Base-by-base conservation (phyloP, 2,113 vertebrate species). In the Cololabis saira region DNA sequence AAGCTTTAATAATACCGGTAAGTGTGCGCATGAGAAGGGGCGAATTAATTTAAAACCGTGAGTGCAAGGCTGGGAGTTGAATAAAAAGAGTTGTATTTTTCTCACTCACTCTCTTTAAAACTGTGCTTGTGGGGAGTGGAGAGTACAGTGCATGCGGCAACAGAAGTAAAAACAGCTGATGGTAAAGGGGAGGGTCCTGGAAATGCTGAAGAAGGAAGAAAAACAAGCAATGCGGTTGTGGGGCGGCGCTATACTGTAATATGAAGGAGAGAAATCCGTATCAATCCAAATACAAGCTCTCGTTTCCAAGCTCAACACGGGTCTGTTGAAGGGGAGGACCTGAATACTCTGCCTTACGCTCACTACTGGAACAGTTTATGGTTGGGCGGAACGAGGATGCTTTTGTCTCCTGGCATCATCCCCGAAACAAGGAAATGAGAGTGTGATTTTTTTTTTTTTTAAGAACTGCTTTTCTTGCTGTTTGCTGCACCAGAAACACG, bases 361-460 rank as follows among this genome's bases (percentile, higher is more conserved):
- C 40, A 12, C 4, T 9, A 4, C 19, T 1, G 30, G 43, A 62
- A 57, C 24, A 8, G 40, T 30, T 44, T 12, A 14, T 18, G 41
- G 11, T 56, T 55, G 21, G 6, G 45, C 57, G 2, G 17, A 14
- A 9, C 65, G 57, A 79, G 63, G 82, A 90, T 86, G 89, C 50
- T 33, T 24, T 43, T 59, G 65, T 47, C 2, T 62, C 55, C 65
- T n/a, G 47, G 14, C 48, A 58, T 57, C 59, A 51, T 58, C 84
- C 79, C 70, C 80, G 82, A 59, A 81, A 63, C 61, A 47, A 73
- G 67, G 71, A 82, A 73, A 52, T 71, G 67, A 89, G 13, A 19
- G 24, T 22, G 50, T 43, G 49, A 50, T 12, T 43, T 47, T 17
- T 14, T 4, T 45, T 59, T 15, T 43, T 61, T 64, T 44, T 12